Percentiles rank a stretch among this genome's conserved stretches.
These are phyloP conservation scores for Drosophila ercepeae DNA, from an alignment of 1,140 invertebrate species.

Conservation along the genomic window DNA sequence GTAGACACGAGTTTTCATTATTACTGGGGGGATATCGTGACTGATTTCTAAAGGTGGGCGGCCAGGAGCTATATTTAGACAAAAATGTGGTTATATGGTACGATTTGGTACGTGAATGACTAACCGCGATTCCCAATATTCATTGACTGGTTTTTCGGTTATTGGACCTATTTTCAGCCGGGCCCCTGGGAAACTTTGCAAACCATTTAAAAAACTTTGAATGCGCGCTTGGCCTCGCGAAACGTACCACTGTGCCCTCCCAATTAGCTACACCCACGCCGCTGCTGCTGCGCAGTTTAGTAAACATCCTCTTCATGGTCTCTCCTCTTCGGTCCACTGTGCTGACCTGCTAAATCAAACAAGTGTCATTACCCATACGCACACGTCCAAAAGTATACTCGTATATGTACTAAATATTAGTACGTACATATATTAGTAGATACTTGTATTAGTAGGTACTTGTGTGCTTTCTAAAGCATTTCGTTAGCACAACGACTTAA, in stretches of 20 bases:
- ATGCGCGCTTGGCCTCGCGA: too few species aligned
- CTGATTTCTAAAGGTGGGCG: slow-evolving; percentile 62
- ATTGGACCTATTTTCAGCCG: slow-evolving; percentile 5
- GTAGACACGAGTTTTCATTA: slow-evolving; percentile 28
- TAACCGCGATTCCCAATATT: slow-evolving; percentile 22
- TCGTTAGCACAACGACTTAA: slow-evolving; percentile 57
- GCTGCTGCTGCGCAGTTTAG: slow-evolving; percentile 69
- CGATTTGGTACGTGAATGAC: slow-evolving; percentile 32
- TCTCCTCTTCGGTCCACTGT: slow-evolving; percentile 8
- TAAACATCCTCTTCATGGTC: slow-evolving; percentile 24
- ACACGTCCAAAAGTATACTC: slow-evolving; percentile 11
- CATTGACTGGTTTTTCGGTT: slow-evolving; percentile 16
- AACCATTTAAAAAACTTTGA: too few species aligned
- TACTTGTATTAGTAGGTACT: slow-evolving; percentile 1
- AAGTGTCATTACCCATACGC: slow-evolving; percentile 64
- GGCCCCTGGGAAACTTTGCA: too few species aligned
- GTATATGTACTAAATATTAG: slow-evolving; percentile 37
- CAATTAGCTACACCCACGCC: slow-evolving; percentile 40
- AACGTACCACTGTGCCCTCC: slow-evolving; percentile 43
- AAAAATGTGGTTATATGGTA: slow-evolving; percentile 40
- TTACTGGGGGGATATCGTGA: slow-evolving; percentile 47
- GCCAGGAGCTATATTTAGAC: slow-evolving; percentile 47
- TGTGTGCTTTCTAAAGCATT: slow-evolving; percentile 17
- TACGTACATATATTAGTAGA: slow-evolving; percentile 3
- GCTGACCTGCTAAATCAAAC: slow-evolving; percentile 69